phyloP scores from a whole-genome alignment of 2,888 invertebrate species.

The Heliconius hortense region DNA sequence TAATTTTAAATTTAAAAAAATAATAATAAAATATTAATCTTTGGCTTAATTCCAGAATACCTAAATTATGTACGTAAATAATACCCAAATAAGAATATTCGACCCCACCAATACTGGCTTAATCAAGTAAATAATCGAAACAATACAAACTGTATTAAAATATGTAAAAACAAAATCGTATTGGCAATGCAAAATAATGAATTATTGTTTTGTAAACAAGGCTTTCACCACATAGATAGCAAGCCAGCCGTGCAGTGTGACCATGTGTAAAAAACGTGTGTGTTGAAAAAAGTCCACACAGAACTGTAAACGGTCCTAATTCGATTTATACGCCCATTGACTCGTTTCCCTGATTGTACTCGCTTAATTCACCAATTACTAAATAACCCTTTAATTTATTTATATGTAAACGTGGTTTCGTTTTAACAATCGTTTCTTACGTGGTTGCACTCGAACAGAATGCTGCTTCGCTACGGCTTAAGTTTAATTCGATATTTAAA shows the following conservation, averaged over 20 bases:
- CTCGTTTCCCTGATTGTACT: slow-evolving; percentile 71
- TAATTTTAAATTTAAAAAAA: no score
- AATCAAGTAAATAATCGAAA: neutral
- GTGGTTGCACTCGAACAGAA: slow-evolving; percentile 56
- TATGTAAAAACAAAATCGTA: slow-evolving; percentile 11
- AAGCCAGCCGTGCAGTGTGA: slow-evolving; percentile 57
- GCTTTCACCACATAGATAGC: slow-evolving; percentile 37
- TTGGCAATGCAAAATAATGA: slow-evolving; percentile 10
- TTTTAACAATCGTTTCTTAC: slow-evolving; percentile 66
- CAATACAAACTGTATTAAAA: neutral
- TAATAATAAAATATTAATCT: neutral
- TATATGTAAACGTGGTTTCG: slow-evolving; percentile 63
- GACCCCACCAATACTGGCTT: neutral
- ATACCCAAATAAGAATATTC: neutral
- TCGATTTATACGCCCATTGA: slow-evolving; percentile 77
- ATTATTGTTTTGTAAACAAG: slow-evolving; percentile 34
- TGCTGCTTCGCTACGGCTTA: slow-evolving; percentile 45
- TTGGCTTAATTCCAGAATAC: neutral
- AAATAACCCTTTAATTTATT: slow-evolving; percentile 67
- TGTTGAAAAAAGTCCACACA: slow-evolving; percentile 55
- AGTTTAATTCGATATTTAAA: slow-evolving; percentile 16
- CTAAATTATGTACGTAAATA: neutral
- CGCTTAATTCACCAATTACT: slow-evolving; percentile 69
- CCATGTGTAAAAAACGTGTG: slow-evolving; percentile 73
- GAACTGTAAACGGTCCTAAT: slow-evolving; percentile 76